Evolutionary conservation across 2,888 invertebrate species (phyloP).

Genomic region (Scelioninae gen. 2): DNA sequence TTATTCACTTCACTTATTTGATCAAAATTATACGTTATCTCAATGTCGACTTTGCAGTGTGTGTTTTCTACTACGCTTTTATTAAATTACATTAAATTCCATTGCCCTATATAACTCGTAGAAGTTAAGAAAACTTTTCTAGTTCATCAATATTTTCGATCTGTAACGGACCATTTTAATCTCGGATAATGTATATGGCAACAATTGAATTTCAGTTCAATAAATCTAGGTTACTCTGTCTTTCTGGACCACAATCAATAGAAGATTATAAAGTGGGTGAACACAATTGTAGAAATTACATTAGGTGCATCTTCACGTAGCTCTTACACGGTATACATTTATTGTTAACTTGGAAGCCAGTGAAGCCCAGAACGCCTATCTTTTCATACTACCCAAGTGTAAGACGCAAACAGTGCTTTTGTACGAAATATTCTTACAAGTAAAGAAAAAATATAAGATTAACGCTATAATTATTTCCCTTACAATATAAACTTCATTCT

Average conservation of each 20-base stretch:
- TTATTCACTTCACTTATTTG: too few species aligned
- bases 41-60: too few species aligned
- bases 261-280: conserved; percentile 34
- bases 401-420: conserved; percentile 33
- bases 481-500: not conserved
- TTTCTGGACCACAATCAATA: conserved; percentile 40
- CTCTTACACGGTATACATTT: conserved; percentile 24
- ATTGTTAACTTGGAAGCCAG: conserved; percentile 31
- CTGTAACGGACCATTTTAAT: conserved; percentile 25
- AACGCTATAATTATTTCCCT: not conserved
- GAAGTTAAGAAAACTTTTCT: conserved; percentile 30
- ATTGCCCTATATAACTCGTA: not conserved
- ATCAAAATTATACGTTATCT: too few species aligned
- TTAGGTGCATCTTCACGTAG: conserved; percentile 23
- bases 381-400: conserved; percentile 27
- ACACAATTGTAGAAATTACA: conserved; percentile 31
- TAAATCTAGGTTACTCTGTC: conserved; percentile 46
- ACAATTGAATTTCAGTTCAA: conserved; percentile 42
- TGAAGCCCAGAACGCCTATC: conserved; percentile 22
- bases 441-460: conserved; percentile 16
- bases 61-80: too few species aligned
- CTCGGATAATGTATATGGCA: conserved; percentile 21
- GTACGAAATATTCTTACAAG: conserved; percentile 19
- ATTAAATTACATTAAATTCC: not conserved
- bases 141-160: conserved; percentile 26